Conservation (phyloP, 1,140 invertebrate species). For the Stegodyphus dumicola region DNA sequence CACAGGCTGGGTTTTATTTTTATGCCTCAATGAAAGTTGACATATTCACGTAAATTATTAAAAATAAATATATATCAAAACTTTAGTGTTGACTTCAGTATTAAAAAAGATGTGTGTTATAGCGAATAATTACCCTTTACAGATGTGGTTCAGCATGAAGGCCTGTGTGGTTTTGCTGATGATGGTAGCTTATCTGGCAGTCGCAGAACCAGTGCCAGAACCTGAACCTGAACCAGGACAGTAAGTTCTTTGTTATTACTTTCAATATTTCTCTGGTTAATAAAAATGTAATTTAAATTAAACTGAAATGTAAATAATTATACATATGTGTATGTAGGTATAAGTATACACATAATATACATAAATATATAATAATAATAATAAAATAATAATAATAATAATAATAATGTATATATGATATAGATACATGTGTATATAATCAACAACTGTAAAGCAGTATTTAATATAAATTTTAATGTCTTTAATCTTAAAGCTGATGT, state of each 20-base stretch:
- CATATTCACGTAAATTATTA: too few species aligned
- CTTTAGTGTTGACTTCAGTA: too few species aligned
- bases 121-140: background rate
- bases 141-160: slow-evolving; percentile 52
- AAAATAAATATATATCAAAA: too few species aligned
- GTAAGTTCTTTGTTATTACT: slow-evolving; percentile 1
- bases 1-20: too few species aligned
- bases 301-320: background rate
- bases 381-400: background rate
- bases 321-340: background rate
- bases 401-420: background rate
- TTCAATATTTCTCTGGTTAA: background rate
- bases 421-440: background rate
- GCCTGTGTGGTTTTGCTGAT: slow-evolving; percentile 30
- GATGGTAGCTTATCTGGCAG: slow-evolving; percentile 17
- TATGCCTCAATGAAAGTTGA: too few species aligned
- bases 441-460: background rate
- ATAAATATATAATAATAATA: background rate
- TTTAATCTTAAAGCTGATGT: background rate
- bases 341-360: background rate
- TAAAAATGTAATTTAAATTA: background rate
- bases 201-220: slow-evolving; percentile 29
- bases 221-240: slow-evolving; percentile 50
- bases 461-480: background rate
- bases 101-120: too few species aligned